phyloP scores from a whole-genome alignment of 1,140 invertebrate species.

The Latrodectus geometricus region DNA sequence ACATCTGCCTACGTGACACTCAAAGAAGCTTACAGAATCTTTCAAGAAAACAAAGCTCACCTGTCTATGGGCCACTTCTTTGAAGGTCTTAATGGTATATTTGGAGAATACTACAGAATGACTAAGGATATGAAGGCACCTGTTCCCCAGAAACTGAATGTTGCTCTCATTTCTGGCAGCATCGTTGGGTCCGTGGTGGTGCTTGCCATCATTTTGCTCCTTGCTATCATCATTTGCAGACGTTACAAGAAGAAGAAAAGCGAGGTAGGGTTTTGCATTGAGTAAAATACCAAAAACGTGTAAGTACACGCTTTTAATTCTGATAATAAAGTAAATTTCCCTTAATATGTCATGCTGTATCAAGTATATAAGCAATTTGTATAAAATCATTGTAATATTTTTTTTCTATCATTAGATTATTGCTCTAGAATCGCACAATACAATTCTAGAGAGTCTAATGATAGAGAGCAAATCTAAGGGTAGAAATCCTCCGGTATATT shows the following conservation, averaged over 20 bases:
- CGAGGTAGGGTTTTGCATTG: constrained; percentile 4
- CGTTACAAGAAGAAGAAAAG: background rate
- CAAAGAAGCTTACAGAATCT: constrained; percentile 38
- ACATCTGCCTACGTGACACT: constrained; percentile 28
- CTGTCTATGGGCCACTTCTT: constrained; percentile 27
- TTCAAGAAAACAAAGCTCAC: constrained; percentile 46
- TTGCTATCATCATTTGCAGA: constrained; percentile 21
- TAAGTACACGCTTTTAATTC: background rate
- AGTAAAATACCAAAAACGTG: background rate
- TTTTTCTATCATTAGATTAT: too few species aligned
- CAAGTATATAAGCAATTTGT: background rate
- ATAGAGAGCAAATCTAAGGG: too few species aligned
- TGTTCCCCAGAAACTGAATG: background rate
- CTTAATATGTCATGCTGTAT: background rate
- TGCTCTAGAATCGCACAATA: too few species aligned
- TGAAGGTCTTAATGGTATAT: constrained; percentile 33
- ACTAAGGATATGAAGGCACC: constrained; percentile 8
- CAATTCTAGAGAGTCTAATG: too few species aligned
- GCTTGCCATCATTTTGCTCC: constrained; percentile 19
- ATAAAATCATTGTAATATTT: too few species aligned
- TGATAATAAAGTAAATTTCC: background rate
- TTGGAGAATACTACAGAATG: constrained; percentile 8
- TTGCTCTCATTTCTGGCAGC: constrained; percentile 22
- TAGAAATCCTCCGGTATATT: too few species aligned
- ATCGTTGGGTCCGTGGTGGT: constrained; percentile 17